Conservation (phyloP, 1,140 invertebrate genomes). For the Drosophila willistoni region DNA sequence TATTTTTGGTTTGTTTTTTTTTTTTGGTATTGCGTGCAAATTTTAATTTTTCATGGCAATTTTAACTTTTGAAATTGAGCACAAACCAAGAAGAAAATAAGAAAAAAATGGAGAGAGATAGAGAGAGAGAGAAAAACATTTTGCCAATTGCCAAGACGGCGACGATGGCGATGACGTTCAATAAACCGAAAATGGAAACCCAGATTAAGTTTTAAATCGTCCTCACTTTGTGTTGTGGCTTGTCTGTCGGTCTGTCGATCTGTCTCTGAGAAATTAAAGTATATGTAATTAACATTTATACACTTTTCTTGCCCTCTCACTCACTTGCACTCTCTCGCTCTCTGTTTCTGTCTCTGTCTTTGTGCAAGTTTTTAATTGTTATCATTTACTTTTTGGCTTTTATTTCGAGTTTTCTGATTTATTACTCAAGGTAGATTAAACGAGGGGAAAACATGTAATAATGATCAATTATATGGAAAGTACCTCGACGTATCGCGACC, state of each 20-base stretch:
- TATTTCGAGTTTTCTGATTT: conserved; percentile 23
- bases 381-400: conserved; percentile 40
- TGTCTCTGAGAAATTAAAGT: conserved; percentile 33
- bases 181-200: conserved; percentile 47
- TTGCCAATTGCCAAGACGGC: conserved; percentile 37
- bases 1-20: conserved; percentile 27
- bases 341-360: conserved; percentile 17
- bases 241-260: background rate
- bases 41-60: conserved; percentile 72
- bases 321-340: conserved; percentile 44
- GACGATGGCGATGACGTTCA: conserved; percentile 22
- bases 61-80: conserved; percentile 19
- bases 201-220: conserved; percentile 49
- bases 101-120: background rate
- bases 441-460: conserved; percentile 1
- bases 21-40: conserved; percentile 70
- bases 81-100: conserved; percentile 6
- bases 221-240: background rate
- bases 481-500: conserved; percentile 4
- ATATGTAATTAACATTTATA: conserved; percentile 62
- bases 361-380: conserved; percentile 54
- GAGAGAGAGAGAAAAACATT: conserved; percentile 32
- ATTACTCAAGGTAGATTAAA: conserved; percentile 20
- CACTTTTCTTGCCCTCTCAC: background rate
- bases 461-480: conserved; percentile 15